phyloP scores from a whole-genome alignment of 2,888 invertebrate species.

The Xanthia togata region DNA sequence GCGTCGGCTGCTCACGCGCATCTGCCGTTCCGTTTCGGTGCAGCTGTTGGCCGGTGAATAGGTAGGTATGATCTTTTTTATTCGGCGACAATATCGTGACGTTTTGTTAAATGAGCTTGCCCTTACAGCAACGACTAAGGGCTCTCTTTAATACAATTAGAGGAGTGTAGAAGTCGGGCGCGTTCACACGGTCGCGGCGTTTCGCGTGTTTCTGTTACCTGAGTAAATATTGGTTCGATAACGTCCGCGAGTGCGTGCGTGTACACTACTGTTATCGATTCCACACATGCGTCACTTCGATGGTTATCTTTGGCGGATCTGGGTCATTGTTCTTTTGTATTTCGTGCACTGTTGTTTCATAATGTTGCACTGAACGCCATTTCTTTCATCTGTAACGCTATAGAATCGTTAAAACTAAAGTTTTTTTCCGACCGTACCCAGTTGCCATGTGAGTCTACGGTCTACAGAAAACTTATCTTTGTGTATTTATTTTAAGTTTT shows the following conservation, averaged over 20 bases:
- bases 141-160: conserved; percentile 80
- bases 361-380: conserved; percentile 70
- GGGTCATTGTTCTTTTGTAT: conserved; percentile 90
- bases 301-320: conserved; percentile 88
- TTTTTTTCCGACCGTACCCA: conserved; percentile 11
- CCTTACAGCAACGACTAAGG: conserved; percentile 76
- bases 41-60: conserved; percentile 86
- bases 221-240: conserved; percentile 88
- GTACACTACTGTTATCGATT: conserved; percentile 89
- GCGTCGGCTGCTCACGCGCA: conserved; percentile 84
- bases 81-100: conserved; percentile 75
- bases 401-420: conserved; percentile 30
- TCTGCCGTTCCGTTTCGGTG: conserved; percentile 86
- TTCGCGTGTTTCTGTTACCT: conserved; percentile 85
- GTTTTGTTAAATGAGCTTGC: conserved; percentile 77
- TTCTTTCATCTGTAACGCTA: conserved; percentile 58
- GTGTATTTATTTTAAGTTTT: conserved; percentile 57
- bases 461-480: conserved; percentile 42
- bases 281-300: conserved; percentile 89
- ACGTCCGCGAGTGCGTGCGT: conserved; percentile 85
- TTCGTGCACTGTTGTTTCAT: conserved; percentile 76
- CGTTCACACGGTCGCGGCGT: conserved; percentile 82
- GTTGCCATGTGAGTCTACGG: conserved; percentile 47
- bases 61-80: conserved; percentile 84
- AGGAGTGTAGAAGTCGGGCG: conserved; percentile 67